Base-by-base conservation (phyloP, 1,140 invertebrate genomes). In the Drosophila sucinea region DNA sequence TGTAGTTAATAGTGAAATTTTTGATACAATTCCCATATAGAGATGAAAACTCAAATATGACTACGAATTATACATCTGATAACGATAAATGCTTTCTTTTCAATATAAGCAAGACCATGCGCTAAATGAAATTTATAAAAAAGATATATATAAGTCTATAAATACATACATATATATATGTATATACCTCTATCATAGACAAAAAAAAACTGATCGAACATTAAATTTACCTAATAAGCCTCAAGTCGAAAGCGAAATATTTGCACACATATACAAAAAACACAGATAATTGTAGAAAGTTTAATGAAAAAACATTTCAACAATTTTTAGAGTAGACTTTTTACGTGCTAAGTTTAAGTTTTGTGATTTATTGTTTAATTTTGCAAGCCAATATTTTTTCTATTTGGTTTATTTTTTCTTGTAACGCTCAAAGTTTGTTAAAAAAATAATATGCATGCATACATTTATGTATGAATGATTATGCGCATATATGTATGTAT, bases 341-440 rank as follows among this genome's bases (percentile, higher is more conserved):
- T 70, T 86, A 85, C 72, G 79, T 87, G 75, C 69, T 76, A 87
- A 89, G 79, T 60, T 75, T 90, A 90, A 86, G 79, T 90, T 90
- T 90, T 90, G 86, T 90, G 86, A 90, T 90, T 90, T 90, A 90
- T 90, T 86, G 71, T 90, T 90, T 90, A 90, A 90, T 86, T 81
- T 73, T 76, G 72, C 78, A 67, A 70, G 57, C 62, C 68, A 33
- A 79, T 65, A 77, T 77, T 68, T 73, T 76, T 77, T 82, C 55
- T 70, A 27, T 10, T 51, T 51, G 44, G 66, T 83, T 79, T 65
- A 60, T 73, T 69, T 69, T 67, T 65, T 69, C 47, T 65, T 70
- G 57, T 56, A 70, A 70, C 67, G 60, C 70, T 73, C 68, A 60
- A 71, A 71, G 56, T 65, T 62, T 70, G 67, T 70, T 56, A 78